These are phyloP conservation scores for Oryzias woworae DNA, from an alignment of 2,113 vertebrate genomes.

Conservation along the genomic window DNA sequence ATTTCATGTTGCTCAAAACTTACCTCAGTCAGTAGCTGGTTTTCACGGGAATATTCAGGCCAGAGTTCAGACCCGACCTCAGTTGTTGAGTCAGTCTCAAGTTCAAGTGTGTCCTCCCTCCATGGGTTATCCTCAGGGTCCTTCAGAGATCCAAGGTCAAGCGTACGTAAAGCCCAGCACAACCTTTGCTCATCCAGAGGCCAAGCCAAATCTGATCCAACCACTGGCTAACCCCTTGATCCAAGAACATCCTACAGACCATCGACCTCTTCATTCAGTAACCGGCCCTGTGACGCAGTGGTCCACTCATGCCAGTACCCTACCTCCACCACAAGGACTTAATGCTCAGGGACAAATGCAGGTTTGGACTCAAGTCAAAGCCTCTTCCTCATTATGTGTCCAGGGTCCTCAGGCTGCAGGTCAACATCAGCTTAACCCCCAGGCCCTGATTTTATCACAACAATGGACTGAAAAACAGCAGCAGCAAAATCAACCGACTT, in stretches of 20 bases:
- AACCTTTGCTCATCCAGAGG: constrained; percentile 6
- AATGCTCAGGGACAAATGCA: constrained; percentile 37
- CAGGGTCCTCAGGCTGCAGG: constrained; percentile 33
- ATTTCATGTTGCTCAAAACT: constrained; percentile 1
- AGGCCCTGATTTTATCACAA: constrained; percentile 28
- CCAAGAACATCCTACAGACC: constrained; percentile 14
- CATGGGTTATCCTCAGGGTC: neutral
- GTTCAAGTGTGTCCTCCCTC: neutral
- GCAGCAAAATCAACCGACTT: constrained; percentile 29
- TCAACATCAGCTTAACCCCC: constrained; percentile 33
- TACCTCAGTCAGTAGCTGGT: constrained; percentile 11
- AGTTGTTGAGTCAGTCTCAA: neutral
- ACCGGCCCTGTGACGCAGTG: constrained; percentile 16
- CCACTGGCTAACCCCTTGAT: constrained; percentile 12
- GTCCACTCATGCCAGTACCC: constrained; percentile 19
- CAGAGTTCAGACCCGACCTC: neutral
- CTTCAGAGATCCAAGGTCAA: neutral
- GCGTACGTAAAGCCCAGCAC: neutral
- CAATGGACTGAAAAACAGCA: constrained; percentile 51
- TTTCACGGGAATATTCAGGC: constrained; percentile 20
- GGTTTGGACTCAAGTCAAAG: constrained; percentile 52
- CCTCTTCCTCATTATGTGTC: constrained; percentile 35
- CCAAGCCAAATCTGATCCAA: constrained; percentile 8
- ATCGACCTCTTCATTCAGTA: constrained; percentile 36
- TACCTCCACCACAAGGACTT: constrained; percentile 29